Evolutionary conservation across 2,888 invertebrate species (phyloP).

Genomic region (Cotesia congregata): DNA sequence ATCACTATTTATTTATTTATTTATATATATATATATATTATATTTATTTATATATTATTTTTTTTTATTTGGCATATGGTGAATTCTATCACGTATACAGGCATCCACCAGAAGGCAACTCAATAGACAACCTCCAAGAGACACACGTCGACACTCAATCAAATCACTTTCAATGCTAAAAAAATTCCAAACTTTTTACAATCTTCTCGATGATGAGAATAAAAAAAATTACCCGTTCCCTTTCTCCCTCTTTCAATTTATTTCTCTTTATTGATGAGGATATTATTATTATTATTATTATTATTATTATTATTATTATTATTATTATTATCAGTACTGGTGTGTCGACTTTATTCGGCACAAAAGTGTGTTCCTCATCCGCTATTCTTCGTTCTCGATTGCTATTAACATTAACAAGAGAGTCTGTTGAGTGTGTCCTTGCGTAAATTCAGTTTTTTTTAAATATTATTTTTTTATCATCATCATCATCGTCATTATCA

Average conservation of each 20-base stretch:
- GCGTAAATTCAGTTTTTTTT: conserved; percentile 56
- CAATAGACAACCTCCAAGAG: conserved; percentile 4
- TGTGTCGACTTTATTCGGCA: conserved; percentile 1
- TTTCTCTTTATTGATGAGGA: background rate
- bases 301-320: conserved; percentile 1
- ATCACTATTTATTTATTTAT: conserved; percentile 6
- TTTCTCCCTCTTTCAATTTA: background rate
- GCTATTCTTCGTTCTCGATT: conserved; percentile 28
- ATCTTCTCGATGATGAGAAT: background rate
- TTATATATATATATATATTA: background rate
- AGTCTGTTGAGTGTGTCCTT: conserved; percentile 57
- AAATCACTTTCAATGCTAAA: background rate
- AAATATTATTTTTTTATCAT: background rate
- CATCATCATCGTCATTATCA: conserved; percentile 1
- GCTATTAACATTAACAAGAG: conserved; percentile 31
- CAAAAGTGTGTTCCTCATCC: background rate
- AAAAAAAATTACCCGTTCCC: background rate
- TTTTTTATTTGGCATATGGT: background rate
- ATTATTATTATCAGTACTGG: background rate
- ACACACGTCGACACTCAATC: conserved; percentile 9
- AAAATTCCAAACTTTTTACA: conserved; percentile 1
- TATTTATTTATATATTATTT: background rate
- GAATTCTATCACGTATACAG: conserved; percentile 25
- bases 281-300: conserved; percentile 7
- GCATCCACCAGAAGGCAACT: conserved; percentile 14